Evolutionary conservation across 2,888 invertebrate species (phyloP).

Genomic region (Drosophila demipolita): DNA sequence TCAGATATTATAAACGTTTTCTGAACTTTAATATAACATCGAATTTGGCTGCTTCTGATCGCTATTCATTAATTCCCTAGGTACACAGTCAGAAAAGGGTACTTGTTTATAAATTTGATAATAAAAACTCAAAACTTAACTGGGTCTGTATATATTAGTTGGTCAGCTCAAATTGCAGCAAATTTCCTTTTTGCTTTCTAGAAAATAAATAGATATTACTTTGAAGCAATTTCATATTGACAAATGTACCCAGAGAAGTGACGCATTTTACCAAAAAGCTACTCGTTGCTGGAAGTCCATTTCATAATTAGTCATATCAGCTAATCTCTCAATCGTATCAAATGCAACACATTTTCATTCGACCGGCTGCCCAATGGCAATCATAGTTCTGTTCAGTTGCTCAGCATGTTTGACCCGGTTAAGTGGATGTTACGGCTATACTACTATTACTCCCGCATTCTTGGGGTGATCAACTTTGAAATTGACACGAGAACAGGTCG

Average conservation of each 20-base stretch:
- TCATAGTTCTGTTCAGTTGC: conserved; percentile 25
- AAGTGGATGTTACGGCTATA: conserved; percentile 41
- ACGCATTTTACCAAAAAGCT: too few relatives aligned
- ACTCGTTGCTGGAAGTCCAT: not conserved
- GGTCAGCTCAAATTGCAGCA: too few relatives aligned
- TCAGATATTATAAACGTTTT: too few relatives aligned
- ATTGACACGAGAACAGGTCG: conserved; percentile 44
- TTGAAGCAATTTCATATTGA: not conserved
- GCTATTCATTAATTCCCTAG: not conserved
- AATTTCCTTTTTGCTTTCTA: not conserved
- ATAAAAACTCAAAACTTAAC: not conserved
- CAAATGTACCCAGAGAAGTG: not conserved
- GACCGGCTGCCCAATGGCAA: not conserved
- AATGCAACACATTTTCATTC: not conserved
- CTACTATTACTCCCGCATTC: conserved; percentile 44
- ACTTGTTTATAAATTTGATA: not conserved
- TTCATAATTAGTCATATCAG: conserved; percentile 18
- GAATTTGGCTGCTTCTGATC: not conserved
- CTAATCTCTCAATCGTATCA: conserved; percentile 14
- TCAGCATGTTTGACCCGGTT: conserved; percentile 43
- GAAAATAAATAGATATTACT: not conserved
- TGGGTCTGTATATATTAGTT: too few relatives aligned
- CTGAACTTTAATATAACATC: not conserved
- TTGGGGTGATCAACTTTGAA: conserved; percentile 64
- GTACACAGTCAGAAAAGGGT: not conserved